Evolutionary conservation across 2,113 vertebrate species (phyloP), one percentile per base, ranked within the genome.

Genomic region (Anser brachyrhynchus): DNA sequence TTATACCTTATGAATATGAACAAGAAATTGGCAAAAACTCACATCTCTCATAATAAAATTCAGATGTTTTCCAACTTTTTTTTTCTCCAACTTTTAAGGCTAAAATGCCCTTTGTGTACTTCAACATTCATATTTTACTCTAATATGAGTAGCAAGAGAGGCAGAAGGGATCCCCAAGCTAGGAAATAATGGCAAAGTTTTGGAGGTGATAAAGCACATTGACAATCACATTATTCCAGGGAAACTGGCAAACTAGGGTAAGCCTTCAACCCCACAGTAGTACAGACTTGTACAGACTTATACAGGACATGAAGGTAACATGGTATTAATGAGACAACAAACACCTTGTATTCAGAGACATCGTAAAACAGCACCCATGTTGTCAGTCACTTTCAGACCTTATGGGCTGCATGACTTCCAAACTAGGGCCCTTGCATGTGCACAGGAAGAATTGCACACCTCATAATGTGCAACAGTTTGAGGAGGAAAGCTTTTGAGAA

Each of bases 1-100:
- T 89, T 35, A 81, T 94, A 80, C 41, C 49, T 78, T 87, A 75
- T 64, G 73, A 58, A 91, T 89, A 89, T 86, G 93, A 95, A 66
- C 49, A 95, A 84, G 87, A 85, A 82, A 81, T 12, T 93, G 70
- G 58, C 39, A 90, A 89, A 90, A 55, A 1, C 5, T 73, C 33
- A 59, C 58, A 59, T 71, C 7, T 75, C 37, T 65, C 87, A 87
- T 88, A 52, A 92, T 19, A 92, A 90, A 97, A 93, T 73, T 76
- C 52, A 83, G 79, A 69, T 49, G 46, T 49, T 49, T 49, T 49
- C 46, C 20, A 49, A 49, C 46, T 49, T 22, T 49, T 46, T 49
- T 46, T 49, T 21, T 49, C 20, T 49, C 66, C 29, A 73, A 21
- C 37, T 87, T 88, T 72, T n/a, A 82, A 84, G 51, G 79, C 26